Percentiles rank a stretch among this genome's conserved stretches.
Evolutionary conservation across 2,888 invertebrate genomes (phyloP).

Genomic region (Saturnia pavonia): DNA sequence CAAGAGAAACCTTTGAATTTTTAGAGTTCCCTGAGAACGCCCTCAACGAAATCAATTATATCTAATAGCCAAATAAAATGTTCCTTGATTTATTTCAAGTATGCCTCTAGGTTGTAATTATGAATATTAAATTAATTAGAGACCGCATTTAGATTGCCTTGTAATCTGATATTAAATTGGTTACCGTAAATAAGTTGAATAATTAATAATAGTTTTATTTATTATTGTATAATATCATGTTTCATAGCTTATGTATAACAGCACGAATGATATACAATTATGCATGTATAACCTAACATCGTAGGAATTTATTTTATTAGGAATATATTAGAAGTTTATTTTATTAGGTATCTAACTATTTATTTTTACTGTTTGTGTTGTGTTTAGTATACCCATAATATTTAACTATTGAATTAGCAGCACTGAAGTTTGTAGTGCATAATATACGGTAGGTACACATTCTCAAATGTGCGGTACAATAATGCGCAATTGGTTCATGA

Average conservation of each 20-base stretch:
- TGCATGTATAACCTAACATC: too few species aligned
- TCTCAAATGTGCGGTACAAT: not conserved
- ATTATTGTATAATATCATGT: slow-evolving; percentile 14
- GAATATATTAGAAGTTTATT: too few species aligned
- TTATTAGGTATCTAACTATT: too few species aligned
- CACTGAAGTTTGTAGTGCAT: not conserved
- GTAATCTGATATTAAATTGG: slow-evolving; percentile 42
- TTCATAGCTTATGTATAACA: not conserved
- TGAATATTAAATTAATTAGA: slow-evolving; percentile 67
- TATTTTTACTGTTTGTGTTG: not conserved
- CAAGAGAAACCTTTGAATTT: slow-evolving; percentile 23
- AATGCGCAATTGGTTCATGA: slow-evolving; percentile 14
- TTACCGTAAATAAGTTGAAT: slow-evolving; percentile 34
- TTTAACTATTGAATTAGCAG: not conserved
- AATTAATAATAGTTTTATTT: slow-evolving; percentile 37
- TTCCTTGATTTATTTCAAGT: slow-evolving; percentile 61
- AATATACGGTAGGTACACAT: not conserved
- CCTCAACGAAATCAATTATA: slow-evolving; percentile 66
- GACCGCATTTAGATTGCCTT: slow-evolving; percentile 35
- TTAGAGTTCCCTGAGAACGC: slow-evolving; percentile 18
- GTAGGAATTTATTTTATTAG: too few species aligned
- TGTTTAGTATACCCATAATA: too few species aligned
- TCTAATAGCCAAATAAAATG: slow-evolving; percentile 59
- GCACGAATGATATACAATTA: not conserved
- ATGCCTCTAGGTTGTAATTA: slow-evolving; percentile 54